phyloP scores from a whole-genome alignment of 2,797 vertebrate species.

The Peromyscus nudipes region DNA sequence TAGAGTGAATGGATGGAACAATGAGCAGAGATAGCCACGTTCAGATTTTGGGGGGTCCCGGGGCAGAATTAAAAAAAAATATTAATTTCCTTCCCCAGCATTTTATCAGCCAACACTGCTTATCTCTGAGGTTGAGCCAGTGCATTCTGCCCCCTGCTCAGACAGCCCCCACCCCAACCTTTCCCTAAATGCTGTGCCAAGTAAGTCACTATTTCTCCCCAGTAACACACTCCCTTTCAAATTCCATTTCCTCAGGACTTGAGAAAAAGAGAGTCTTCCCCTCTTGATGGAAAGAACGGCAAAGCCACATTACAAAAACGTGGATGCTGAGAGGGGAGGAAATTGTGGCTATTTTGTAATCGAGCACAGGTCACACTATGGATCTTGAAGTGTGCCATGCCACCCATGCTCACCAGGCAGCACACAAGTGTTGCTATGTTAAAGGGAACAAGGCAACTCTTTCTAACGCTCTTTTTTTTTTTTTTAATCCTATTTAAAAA shows the following conservation, averaged over 20 bases:
- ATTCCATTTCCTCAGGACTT: background rate
- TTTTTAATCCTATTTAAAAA: slow-evolving; percentile 44
- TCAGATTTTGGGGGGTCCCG: background rate
- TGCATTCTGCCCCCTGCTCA: background rate
- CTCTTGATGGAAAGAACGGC: background rate
- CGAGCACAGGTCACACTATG: background rate
- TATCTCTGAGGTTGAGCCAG: background rate
- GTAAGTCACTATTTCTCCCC: background rate
- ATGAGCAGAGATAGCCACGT: background rate
- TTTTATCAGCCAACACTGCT: background rate
- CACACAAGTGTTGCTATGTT: background rate
- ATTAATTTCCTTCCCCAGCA: background rate
- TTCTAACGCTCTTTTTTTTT: background rate
- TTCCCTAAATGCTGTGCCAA: background rate
- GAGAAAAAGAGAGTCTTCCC: background rate
- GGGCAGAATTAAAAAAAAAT: background rate
- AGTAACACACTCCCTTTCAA: background rate
- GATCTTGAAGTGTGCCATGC: background rate
- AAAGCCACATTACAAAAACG: background rate
- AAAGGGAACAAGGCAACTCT: slow-evolving; percentile 28
- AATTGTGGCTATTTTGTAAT: background rate
- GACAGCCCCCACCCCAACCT: background rate
- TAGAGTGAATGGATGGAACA: background rate
- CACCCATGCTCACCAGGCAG: background rate
- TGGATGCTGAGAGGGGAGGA: background rate